Conservation (phyloP, 2,113 vertebrate genomes). For the Sprattus sprattus region DNA sequence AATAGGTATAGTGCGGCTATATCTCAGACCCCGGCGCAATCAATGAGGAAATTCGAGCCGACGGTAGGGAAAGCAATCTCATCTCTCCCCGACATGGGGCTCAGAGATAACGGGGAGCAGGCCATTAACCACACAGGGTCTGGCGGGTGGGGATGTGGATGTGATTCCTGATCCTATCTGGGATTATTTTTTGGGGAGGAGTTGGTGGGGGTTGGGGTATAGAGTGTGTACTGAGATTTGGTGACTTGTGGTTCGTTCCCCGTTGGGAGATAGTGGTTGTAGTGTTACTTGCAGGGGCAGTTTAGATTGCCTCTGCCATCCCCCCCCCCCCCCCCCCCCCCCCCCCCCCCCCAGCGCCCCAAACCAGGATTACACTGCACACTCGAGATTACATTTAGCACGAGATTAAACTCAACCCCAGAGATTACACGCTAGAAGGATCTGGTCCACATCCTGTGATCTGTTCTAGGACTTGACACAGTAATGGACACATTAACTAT, state of each 20-base stretch:
- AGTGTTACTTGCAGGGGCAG: background rate
- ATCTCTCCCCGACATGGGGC: conserved; percentile 24
- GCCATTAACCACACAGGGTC: conserved; percentile 15
- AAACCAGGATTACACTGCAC: background rate
- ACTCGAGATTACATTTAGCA: background rate
- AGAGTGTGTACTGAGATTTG: background rate
- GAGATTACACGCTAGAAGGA: background rate
- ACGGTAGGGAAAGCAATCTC: conserved; percentile 38
- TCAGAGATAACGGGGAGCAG: conserved; percentile 23
- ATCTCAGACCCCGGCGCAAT: conserved; percentile 32
- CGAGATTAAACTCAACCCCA: conserved; percentile 5
- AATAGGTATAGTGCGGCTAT: conserved; percentile 40
- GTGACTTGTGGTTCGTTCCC: background rate
- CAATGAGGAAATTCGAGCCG: conserved; percentile 39
- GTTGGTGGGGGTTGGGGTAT: background rate
- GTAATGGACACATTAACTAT: background rate
- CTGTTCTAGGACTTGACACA: background rate
- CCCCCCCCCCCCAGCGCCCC: background rate
- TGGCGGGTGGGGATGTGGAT: conserved; percentile 5
- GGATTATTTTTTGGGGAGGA: conserved; percentile 8
- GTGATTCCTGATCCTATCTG: conserved; percentile 3
- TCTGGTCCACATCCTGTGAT: background rate
- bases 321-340: background rate
- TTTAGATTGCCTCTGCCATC: background rate
- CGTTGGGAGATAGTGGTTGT: background rate